Conservation (phyloP, 2,797 vertebrate species). For the Telmatherina bonti region DNA sequence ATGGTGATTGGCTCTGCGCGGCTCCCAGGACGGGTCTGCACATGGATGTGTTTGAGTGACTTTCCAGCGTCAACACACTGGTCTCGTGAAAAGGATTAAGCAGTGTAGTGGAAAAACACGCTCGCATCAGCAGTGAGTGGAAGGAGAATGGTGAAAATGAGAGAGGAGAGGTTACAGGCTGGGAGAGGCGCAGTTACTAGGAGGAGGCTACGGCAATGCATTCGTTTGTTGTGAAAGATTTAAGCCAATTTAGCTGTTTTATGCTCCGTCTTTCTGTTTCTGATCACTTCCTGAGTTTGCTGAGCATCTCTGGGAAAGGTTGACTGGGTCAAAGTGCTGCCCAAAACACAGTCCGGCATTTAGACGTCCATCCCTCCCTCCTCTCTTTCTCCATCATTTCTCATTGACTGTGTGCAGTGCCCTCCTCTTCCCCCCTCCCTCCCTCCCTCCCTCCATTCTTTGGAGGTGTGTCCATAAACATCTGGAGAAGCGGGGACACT, state of each 20-base stretch:
- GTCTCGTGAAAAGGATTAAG: conserved; percentile 23
- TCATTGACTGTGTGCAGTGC: conserved; percentile 50
- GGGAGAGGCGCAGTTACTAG: conserved; percentile 16
- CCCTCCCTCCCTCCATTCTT: conserved; percentile 24
- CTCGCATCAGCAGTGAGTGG: not conserved
- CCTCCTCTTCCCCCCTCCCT: conserved; percentile 26
- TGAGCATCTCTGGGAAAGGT: conserved; percentile 70
- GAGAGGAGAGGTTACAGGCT: conserved; percentile 31
- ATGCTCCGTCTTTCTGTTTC: conserved; percentile 10
- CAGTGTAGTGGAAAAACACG: conserved; percentile 30
- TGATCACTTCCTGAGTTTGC: conserved; percentile 51
- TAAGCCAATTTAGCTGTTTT: not conserved
- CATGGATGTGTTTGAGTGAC: conserved; percentile 36
- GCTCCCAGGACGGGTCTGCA: conserved; percentile 26
- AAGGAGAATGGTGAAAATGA: conserved; percentile 11
- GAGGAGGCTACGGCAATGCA: not conserved
- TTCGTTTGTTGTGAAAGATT: conserved; percentile 11
- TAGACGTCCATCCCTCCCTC: conserved; percentile 10
- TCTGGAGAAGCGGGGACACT: conserved; percentile 73
- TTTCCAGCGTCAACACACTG: conserved; percentile 40
- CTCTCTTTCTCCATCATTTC: conserved; percentile 1
- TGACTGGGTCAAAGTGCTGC: conserved; percentile 59
- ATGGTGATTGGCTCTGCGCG: conserved; percentile 37
- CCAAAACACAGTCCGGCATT: conserved; percentile 45
- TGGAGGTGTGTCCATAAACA: conserved; percentile 81